A percentile compares a stretch with the other conserved stretches of the same genome.
phyloP scores from a whole-genome alignment of 2,888 invertebrate species.

The Silvanus unidentatus region DNA sequence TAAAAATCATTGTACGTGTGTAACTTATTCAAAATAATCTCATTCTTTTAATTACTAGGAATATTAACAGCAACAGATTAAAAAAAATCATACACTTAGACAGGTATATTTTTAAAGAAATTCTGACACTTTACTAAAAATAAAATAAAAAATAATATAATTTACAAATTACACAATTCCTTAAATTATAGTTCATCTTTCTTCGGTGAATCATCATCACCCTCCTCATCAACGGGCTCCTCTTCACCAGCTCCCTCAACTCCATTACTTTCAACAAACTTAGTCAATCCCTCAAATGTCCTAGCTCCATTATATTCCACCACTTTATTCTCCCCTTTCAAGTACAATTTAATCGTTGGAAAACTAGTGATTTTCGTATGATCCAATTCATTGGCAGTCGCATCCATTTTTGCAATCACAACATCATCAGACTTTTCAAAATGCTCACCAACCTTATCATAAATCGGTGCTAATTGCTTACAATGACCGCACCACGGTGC shows the following conservation, averaged over 20 bases:
- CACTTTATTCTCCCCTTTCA: slow-evolving; percentile 81
- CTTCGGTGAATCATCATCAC: slow-evolving; percentile 66
- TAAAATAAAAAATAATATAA: too few species aligned
- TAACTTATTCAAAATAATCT: too few species aligned
- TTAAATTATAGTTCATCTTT: slow-evolving; percentile 72
- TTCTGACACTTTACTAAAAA: too few species aligned
- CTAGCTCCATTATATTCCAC: slow-evolving; percentile 94
- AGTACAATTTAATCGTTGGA: slow-evolving; percentile 92
- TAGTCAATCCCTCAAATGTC: slow-evolving; percentile 85
- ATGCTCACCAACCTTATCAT: slow-evolving; percentile 81
- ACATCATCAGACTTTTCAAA: slow-evolving; percentile 76
- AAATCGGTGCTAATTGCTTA: slow-evolving; percentile 95
- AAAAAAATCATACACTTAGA: too few species aligned
- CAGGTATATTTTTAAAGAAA: too few species aligned
- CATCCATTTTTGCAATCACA: slow-evolving; percentile 97
- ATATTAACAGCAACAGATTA: too few species aligned
- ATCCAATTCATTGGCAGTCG: slow-evolving; percentile 95
- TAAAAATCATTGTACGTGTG: too few species aligned
- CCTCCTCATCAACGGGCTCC: slow-evolving; percentile 56
- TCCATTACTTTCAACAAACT: slow-evolving; percentile 91
- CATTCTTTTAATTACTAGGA: too few species aligned
- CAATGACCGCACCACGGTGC: slow-evolving; percentile 99
- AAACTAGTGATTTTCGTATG: slow-evolving; percentile 91
- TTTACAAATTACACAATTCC: too few species aligned
- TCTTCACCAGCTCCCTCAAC: slow-evolving; percentile 66